Evolutionary conservation across 2,113 vertebrate species (phyloP), one percentile per base, ranked within the genome.

Genomic region (Atrichornis clamosus): DNA sequence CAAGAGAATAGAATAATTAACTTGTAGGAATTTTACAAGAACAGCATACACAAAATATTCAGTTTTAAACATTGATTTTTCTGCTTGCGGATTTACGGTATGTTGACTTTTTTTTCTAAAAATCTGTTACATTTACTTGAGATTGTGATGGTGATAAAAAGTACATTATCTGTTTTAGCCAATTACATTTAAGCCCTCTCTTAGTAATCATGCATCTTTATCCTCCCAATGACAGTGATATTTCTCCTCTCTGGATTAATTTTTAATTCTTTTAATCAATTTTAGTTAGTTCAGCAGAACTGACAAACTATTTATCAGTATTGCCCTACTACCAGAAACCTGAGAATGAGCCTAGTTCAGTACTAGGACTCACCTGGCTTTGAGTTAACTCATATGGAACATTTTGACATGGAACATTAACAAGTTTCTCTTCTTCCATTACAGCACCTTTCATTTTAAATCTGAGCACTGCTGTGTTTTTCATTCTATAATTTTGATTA

Each of bases 31-130:
- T 85, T 79, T 69, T 74, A 91, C 26, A 94, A 50, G 53, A 88
- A 94, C 1, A 4, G 46, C 70, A 69, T 47, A 91, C 56, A 87
- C 82, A 79, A 27, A 65, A 73, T 55, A 70, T 8, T 87, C 76
- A 24, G 15, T 91, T 92, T 91, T n/a, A 97, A 97, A 95, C 39
- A 83, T 84, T 97, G 89, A 86, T 93, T 95, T 92, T 96, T 83
- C 85, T 35, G 67, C 39, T 95, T 84, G 30, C 91, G 23, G 60
- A 93, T 73, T 84, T 50, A 91, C 5, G n/a, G 19, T 56, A 72
- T 11, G 70, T n/a, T 90, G 59, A 78, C 41, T 64, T 85, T 85
- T 87, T 82, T 81, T 74, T 27, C 76, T 91, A 92, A 87, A 89
- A 83, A 77, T 87, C 76, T 88, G 84, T 94, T 95, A 96, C 80